Base-by-base conservation (phyloP, 1,140 invertebrate genomes). In the Drosophila aff. region DNA sequence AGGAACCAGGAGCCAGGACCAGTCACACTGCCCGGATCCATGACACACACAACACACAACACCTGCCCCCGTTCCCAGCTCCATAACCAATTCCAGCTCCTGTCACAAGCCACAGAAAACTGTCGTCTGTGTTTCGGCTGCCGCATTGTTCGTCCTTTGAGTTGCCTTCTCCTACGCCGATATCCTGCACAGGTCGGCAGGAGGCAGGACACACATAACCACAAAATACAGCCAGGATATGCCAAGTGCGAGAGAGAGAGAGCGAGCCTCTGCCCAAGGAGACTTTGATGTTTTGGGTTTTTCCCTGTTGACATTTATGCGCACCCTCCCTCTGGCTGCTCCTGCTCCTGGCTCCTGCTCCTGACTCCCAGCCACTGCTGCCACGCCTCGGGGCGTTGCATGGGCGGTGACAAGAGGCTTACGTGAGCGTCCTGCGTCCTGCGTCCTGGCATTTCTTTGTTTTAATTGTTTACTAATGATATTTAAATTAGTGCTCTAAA, bases 401-500 rank as follows among this genome's bases (percentile, higher is more conserved):
- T 67, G 49, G 66, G 62, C 81, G 81, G 44, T 84, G 82, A 81
- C 82, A 85, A 71, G 68, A 57, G 60, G 38, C 65, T 63, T 65
- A 36, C 50, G 62, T 44, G 50, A 49, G 71, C 47, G 43, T 60
- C 40, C 36, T 52, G 82, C 75, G 81, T 76, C 40, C 36, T 52
- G 82, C 75, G 81, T 76, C 57, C 21, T 53, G 47, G n/a, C 69
- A 50, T 65, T 65, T 66, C 69, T 90, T 84, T 89, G 77, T 89
- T 81, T 90, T 90, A 87, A 87, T 87, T 77, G 76, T 74, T 77
- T 55, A 74, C 83, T 87, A 90, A 83, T 78, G 84, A 84, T 78
- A 87, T 87, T 89, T 87, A 87, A 87, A 87, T 87, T 87, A 87
- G 84, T 84, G 77, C 81, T 87, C 84, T 87, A 83, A 65, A 71